Conservation (phyloP, 1,140 invertebrate species). For the Lepidurus arcticus region DNA sequence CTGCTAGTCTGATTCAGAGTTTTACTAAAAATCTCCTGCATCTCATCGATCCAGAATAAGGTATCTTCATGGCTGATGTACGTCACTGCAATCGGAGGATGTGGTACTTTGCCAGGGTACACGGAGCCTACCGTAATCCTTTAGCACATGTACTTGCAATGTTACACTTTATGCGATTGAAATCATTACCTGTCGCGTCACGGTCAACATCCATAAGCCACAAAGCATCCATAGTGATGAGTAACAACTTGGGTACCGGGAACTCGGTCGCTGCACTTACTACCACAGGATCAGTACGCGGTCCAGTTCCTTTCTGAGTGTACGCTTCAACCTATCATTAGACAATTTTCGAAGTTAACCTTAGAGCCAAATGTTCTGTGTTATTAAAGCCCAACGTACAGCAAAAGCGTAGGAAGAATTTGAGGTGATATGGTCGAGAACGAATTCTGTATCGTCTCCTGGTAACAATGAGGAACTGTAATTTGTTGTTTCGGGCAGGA, state of each 20-base stretch:
- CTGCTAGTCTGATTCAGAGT: conserved; percentile 51
- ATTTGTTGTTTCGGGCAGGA: background rate
- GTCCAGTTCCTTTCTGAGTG: conserved; percentile 65
- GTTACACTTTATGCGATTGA: background rate
- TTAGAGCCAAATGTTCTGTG: too few relatives aligned
- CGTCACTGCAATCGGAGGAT: conserved; percentile 41
- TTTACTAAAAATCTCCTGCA: conserved; percentile 64
- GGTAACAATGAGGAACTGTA: conserved; percentile 38
- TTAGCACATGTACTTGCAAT: conserved; percentile 40
- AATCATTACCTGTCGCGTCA: conserved; percentile 35
- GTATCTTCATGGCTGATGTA: conserved; percentile 56
- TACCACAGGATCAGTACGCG: conserved; percentile 55
- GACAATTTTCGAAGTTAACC: conserved; percentile 28
- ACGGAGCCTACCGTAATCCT: background rate
- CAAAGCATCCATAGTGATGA: conserved; percentile 62
- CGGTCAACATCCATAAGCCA: conserved; percentile 65
- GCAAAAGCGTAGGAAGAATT: conserved; percentile 68
- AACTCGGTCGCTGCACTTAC: conserved; percentile 59
- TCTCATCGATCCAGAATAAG: conserved; percentile 77
- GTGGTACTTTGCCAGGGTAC: conserved; percentile 37
- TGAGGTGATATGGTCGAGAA: conserved; percentile 51
- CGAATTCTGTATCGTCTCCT: conserved; percentile 44
- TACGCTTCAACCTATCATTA: conserved; percentile 60
- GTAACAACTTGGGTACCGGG: conserved; percentile 69
- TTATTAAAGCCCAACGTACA: conserved; percentile 44